Percentiles rank a stretch among this genome's conserved stretches.
phyloP scores from a whole-genome alignment of 2,888 invertebrate species.

The Panzeria rudis region DNA sequence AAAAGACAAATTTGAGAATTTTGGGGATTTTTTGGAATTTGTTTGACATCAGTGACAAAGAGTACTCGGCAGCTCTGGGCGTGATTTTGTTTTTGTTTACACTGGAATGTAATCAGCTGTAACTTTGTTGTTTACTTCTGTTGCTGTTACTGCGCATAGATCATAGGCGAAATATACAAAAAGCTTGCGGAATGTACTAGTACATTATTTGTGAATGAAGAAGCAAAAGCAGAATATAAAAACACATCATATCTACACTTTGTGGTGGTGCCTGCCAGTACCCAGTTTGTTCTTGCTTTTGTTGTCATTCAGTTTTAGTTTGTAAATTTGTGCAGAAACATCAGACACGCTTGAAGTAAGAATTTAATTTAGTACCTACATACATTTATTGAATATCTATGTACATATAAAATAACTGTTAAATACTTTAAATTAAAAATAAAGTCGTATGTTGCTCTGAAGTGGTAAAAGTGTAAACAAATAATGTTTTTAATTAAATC shows the following conservation, averaged over 20 bases:
- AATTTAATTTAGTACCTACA: background rate
- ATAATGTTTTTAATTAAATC: background rate
- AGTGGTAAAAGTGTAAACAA: background rate
- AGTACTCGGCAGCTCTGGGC: too few relatives aligned
- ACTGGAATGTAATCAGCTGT: conserved; percentile 23
- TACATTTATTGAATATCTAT: too few relatives aligned
- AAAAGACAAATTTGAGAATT: too few relatives aligned
- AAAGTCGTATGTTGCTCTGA: background rate
- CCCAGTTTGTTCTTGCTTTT: background rate
- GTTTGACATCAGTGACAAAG: too few relatives aligned
- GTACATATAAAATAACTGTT: background rate
- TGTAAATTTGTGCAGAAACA: conserved; percentile 12
- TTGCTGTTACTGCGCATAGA: conserved; percentile 10
- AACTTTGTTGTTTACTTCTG: conserved; percentile 7
- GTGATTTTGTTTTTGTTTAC: background rate
- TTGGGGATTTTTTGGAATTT: too few relatives aligned
- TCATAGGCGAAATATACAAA: conserved; percentile 13
- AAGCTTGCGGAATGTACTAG: background rate
- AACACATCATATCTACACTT: background rate
- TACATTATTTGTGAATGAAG: conserved; percentile 3
- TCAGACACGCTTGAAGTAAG: background rate
- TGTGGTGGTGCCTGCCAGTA: background rate
- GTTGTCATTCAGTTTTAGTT: conserved; percentile 30
- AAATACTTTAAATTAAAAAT: background rate
- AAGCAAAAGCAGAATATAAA: conserved; percentile 1